Evolutionary conservation across 2,113 vertebrate genomes (phyloP).

Genomic region (Thamnaconus septentrionalis): DNA sequence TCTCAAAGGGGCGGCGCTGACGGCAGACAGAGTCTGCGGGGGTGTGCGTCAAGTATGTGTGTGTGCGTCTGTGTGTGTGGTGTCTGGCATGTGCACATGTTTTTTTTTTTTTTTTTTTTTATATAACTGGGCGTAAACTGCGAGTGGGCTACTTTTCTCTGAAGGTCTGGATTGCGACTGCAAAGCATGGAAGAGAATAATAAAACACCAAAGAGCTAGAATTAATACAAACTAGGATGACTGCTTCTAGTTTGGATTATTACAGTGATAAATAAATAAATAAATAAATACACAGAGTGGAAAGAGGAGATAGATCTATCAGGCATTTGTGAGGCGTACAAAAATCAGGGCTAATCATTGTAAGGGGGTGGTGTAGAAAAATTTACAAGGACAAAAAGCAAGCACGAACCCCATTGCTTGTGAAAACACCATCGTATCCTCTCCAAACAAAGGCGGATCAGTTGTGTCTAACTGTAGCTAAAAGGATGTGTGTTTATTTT

Average conservation of each 20-base stretch:
- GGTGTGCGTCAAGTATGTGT: slow-evolving; percentile 12
- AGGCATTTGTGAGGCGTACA: no score
- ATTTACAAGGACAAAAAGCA: no score
- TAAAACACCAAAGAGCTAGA: no score
- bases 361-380: no score
- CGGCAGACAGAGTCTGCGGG: slow-evolving; percentile 38
- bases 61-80: slow-evolving; percentile 16
- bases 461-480: slow-evolving; percentile 15
- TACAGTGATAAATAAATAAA: no score
- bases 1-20: slow-evolving; percentile 40
- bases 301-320: no score
- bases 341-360: no score
- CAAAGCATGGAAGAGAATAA: no score
- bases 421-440: neutral
- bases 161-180: neutral
- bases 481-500: slow-evolving; percentile 44
- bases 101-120: slow-evolving; percentile 4
- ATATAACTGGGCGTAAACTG: slow-evolving; percentile 42
- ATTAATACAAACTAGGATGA: no score
- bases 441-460: slow-evolving; percentile 8
- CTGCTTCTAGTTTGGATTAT: no score
- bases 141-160: slow-evolving; percentile 18
- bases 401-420: no score
- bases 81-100: slow-evolving; percentile 34
- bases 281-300: no score